Evolutionary conservation across 2,888 invertebrate genomes (phyloP).

Genomic region (Smittia aterrima): DNA sequence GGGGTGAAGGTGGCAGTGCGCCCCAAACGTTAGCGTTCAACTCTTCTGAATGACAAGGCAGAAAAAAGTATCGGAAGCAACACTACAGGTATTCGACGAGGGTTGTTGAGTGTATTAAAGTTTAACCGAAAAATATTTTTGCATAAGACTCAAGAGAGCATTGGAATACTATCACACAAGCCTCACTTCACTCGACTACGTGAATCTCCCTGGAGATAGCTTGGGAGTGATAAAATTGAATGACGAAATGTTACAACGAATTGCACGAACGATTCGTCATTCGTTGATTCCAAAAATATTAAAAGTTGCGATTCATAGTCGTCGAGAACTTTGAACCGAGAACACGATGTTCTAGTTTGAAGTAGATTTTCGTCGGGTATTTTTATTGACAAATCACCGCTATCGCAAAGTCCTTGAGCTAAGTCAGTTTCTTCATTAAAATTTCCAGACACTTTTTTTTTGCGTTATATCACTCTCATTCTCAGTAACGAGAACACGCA

Average conservation of each 20-base stretch:
- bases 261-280: neutral
- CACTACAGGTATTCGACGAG: neutral
- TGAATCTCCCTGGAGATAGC: no score
- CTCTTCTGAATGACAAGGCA: constrained; percentile 34
- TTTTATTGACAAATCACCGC: neutral
- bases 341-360: neutral
- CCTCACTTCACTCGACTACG: no score
- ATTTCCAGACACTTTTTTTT: neutral
- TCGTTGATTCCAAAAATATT: neutral
- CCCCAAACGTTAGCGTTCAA: neutral
- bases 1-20: neutral
- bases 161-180: neutral
- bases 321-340: constrained; percentile 2
- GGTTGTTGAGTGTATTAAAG: neutral
- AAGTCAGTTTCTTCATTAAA: neutral
- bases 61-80: constrained; percentile 19
- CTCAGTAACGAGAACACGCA: constrained; percentile 14
- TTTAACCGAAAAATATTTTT: neutral
- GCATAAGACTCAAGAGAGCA: neutral
- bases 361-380: neutral
- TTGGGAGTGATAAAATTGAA: no score
- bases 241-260: no score
- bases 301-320: neutral
- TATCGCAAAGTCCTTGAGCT: neutral
- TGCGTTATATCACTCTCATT: neutral